Percentiles rank a stretch among this genome's conserved stretches.
phyloP scores from a whole-genome alignment of 2,888 invertebrate species.

The Spodoptera littoralis region DNA sequence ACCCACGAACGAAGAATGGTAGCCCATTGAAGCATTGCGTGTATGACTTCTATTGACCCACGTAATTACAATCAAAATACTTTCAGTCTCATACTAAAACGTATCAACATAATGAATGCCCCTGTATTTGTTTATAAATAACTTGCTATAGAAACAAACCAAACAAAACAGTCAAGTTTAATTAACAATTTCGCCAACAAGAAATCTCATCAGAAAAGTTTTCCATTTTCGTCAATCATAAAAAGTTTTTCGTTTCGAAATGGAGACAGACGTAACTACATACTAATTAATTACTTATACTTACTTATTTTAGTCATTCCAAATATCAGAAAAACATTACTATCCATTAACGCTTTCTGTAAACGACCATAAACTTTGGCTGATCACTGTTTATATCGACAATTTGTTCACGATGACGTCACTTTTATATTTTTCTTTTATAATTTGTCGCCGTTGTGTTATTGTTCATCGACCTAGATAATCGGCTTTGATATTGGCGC shows the following conservation, averaged over 20 bases:
- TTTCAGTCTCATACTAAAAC: background rate
- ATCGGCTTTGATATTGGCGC: constrained; percentile 59
- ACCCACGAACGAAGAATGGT: too few species aligned
- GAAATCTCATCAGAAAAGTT: constrained; percentile 56
- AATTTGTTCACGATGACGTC: constrained; percentile 54
- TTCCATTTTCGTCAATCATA: constrained; percentile 37
- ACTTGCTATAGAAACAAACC: constrained; percentile 38
- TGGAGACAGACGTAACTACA: constrained; percentile 12
- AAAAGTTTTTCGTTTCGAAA: constrained; percentile 26
- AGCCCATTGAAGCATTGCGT: background rate
- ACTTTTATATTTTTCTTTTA: constrained; percentile 59
- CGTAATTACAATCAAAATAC: background rate
- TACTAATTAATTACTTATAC: constrained; percentile 56
- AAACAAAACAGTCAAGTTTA: constrained; percentile 34
- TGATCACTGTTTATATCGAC: constrained; percentile 55
- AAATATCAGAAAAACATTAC: constrained; percentile 74
- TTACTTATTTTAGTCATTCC: constrained; percentile 84
- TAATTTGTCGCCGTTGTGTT: constrained; percentile 66
- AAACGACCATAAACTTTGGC: constrained; percentile 60
- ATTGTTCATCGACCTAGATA: constrained; percentile 69
- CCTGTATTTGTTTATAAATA: constrained; percentile 13
- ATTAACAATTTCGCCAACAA: constrained; percentile 49
- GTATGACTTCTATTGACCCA: background rate
- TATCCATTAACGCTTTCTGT: constrained; percentile 69
- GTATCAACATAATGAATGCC: background rate